A percentile compares a stretch with the other conserved stretches of the same genome.
Conservation (phyloP, 2,888 invertebrate genomes). For the Rhagonycha fulva region DNA sequence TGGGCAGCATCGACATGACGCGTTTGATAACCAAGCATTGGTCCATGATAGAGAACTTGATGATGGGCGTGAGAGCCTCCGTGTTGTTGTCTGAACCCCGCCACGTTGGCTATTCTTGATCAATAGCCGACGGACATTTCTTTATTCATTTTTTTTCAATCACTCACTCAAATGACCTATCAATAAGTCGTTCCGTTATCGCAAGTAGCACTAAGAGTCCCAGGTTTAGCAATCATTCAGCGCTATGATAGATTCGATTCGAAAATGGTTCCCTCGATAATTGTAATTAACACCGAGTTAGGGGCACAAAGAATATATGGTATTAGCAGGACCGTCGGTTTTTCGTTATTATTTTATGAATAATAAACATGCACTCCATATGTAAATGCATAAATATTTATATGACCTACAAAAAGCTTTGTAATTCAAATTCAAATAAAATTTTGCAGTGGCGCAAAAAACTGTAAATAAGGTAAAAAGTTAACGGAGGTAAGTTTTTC, state of each 20-base stretch:
- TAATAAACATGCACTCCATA: constrained; percentile 22
- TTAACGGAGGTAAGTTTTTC: constrained; percentile 14
- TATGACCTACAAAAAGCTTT: constrained; percentile 19
- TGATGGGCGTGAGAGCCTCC: constrained; percentile 48
- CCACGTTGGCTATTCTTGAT: constrained; percentile 48
- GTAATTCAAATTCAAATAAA: constrained; percentile 7
- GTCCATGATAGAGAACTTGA: constrained; percentile 53
- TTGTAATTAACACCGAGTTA: neutral
- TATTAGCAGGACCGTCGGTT: constrained; percentile 12
- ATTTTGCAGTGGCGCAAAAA: constrained; percentile 7
- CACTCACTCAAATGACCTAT: constrained; percentile 14
- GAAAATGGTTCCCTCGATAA: neutral
- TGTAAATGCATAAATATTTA: constrained; percentile 24
- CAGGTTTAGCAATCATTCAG: neutral
- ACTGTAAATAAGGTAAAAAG: constrained; percentile 19
- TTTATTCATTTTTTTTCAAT: constrained; percentile 6
- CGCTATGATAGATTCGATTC: neutral
- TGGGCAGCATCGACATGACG: constrained; percentile 48
- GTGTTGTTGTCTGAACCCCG: constrained; percentile 53
- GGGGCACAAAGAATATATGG: constrained; percentile 1
- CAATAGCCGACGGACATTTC: constrained; percentile 37
- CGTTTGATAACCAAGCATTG: constrained; percentile 51
- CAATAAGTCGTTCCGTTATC: neutral
- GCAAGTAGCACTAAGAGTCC: neutral
- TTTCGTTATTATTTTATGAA: constrained; percentile 16